Base-by-base conservation (phyloP, 2,888 invertebrate genomes). In the Dromius quadrimaculatus region DNA sequence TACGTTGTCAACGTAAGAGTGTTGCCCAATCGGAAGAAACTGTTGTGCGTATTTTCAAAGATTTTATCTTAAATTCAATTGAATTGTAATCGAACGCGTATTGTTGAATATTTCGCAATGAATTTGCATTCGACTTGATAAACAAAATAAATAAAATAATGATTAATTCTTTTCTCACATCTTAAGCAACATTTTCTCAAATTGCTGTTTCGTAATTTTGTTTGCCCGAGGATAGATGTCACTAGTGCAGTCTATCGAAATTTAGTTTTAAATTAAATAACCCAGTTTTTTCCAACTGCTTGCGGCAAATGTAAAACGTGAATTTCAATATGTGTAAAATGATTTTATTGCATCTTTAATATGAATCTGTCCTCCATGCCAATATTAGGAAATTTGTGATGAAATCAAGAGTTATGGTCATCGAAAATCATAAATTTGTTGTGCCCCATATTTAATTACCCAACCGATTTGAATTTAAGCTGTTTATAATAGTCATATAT, bases 81-180 rank as follows among this genome's bases (percentile, higher is more conserved):
- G 34, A 59, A 59, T 59, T 59, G 34, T 59, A 59, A 59, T 59
- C 59, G 59, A 59, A 59, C 19, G 47, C 11, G 36, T 59, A 59
- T 59, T 59, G 59, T 59, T 59, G n/a, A n/a, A n/a, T n/a, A n/a
- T n/a, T n/a, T n/a, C n/a, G n/a, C n/a, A n/a, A n/a, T n/a, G n/a
- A n/a, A n/a, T n/a, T n/a, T n/a, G n/a, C n/a, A n/a, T n/a, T n/a
- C n/a, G n/a, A n/a, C n/a, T n/a, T n/a, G n/a, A n/a, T n/a, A 32
- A 32, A 32, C 5, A 32, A 32, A 32, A 6, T 32, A 32, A 32
- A 32, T 59, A 62, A 62, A 62, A 36, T 59, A 59, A 62, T 62
- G 62, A 62, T 62, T 41, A 62, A 62, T 62, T 62, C 28, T 54
- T 17, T 54, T 54, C 20, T 54, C 11, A 9, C 62, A 38, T 19